Conservation (phyloP, 2,113 vertebrate genomes). For the Myodes glareolus region DNA sequence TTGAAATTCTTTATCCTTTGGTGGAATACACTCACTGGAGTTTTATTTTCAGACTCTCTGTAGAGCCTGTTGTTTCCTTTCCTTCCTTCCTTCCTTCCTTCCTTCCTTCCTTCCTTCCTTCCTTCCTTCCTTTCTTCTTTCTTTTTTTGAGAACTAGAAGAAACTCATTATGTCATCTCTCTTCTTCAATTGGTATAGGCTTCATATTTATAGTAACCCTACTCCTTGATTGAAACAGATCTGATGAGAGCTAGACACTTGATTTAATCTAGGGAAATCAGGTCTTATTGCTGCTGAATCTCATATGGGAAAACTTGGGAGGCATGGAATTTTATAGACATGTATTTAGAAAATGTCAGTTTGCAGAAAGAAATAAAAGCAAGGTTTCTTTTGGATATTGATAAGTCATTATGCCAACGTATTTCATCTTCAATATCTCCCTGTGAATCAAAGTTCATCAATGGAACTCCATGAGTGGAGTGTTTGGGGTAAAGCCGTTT, state of each 20-base stretch:
- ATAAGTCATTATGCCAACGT: not conserved
- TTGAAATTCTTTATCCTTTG: conserved; percentile 11
- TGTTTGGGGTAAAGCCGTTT: not conserved
- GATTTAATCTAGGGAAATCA: not conserved
- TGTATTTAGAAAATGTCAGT: conserved; percentile 5
- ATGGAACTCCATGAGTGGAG: not conserved
- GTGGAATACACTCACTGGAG: not conserved
- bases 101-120: too few relatives aligned
- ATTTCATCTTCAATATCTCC: not conserved
- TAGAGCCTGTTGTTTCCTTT: not conserved
- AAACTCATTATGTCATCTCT: not conserved
- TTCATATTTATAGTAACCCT: not conserved
- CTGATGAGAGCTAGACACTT: not conserved
- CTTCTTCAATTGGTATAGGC: not conserved
- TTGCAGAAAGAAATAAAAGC: conserved; percentile 16
- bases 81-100: too few relatives aligned
- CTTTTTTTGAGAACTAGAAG: not conserved
- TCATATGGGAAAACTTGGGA: not conserved
- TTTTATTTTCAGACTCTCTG: not conserved
- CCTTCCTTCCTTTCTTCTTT: too few relatives aligned
- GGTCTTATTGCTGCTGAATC: not conserved
- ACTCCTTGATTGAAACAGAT: not conserved
- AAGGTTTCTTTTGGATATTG: not conserved
- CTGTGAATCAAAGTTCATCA: not conserved
- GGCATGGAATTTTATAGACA: not conserved